Evolutionary conservation across 2,888 invertebrate genomes (phyloP), one percentile per base, ranked within the genome.

Genomic region (Lycaena phlaeas): DNA sequence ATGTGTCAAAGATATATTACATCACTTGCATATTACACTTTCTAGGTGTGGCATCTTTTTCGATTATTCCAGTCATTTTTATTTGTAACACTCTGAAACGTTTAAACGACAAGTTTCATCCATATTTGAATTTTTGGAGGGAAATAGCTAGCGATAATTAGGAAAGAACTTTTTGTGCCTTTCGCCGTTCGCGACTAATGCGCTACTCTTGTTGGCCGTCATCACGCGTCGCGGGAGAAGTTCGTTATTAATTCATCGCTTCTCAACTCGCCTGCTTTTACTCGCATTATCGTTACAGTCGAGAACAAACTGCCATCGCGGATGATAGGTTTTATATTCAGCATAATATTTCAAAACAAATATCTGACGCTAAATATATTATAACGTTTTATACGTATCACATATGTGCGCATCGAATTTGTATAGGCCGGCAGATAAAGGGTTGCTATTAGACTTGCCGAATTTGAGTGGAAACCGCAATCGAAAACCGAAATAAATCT

Each of bases 181-280:
- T 71, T 62, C 56, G 54, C 59, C 62, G 64, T 68, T 68, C 58
- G 60, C 65, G 64, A 72, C 75, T 82, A 84, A 84, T 84, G 84
- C 82, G 75, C 69, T 75, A 82, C 78, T 74, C 81, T 69, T 84
- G 84, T 84, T 66, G 73, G 77, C 78, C 78, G 84, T 84, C 82
- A 81, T 74, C 79, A 76, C 72, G 78, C 74, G 75, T 79, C 79
- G 78, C 77, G 74, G 74, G 69, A 68, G 74, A 74, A 79, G 68
- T 77, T 79, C 74, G 67, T 81, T 84, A 79, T 75, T 79, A 76
- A 84, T 82, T 84, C 81, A 82, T 63, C 64, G 64, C 65, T 64
- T 71, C 63, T 72, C 68, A 67, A 70, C 70, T 77, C 53, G 51
- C 65, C 63, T 59, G 65, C 61, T 72, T 73, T 71, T 73, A 64